phyloP scores from a whole-genome alignment of 2,888 invertebrate genomes.

The Scaptomyza caliginosa region DNA sequence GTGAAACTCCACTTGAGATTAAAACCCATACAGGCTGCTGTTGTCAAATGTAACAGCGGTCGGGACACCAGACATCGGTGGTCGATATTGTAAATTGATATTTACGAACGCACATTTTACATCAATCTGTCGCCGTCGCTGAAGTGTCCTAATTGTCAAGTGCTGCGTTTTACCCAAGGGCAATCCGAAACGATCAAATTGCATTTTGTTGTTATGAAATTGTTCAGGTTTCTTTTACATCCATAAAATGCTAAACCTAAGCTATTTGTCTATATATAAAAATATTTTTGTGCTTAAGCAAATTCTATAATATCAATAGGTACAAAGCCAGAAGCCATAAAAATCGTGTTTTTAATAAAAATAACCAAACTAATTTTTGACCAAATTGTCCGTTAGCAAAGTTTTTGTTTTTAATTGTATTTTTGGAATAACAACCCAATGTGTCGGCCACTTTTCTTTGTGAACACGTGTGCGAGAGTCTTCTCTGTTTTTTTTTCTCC shows the following conservation, averaged over 20 bases:
- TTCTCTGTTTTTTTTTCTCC: slow-evolving; percentile 21
- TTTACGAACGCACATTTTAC: slow-evolving; percentile 34
- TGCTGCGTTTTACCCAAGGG: slow-evolving; percentile 34
- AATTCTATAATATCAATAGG: slow-evolving; percentile 10
- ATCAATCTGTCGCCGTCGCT: slow-evolving; percentile 41
- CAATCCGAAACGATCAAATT: slow-evolving; percentile 34
- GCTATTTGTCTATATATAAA: slow-evolving; percentile 31
- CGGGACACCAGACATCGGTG: slow-evolving; percentile 37
- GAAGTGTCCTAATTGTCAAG: slow-evolving; percentile 32
- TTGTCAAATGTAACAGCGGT: slow-evolving; percentile 71
- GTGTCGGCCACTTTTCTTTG: slow-evolving; percentile 68
- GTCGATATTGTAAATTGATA: slow-evolving; percentile 37
- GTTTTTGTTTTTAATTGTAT: too few relatives aligned
- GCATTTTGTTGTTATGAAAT: slow-evolving; percentile 30
- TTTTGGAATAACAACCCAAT: slow-evolving; percentile 36
- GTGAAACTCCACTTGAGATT: slow-evolving; percentile 70
- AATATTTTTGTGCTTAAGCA: background rate
- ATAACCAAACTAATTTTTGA: slow-evolving; percentile 42
- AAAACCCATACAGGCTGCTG: slow-evolving; percentile 35
- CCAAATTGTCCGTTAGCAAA: slow-evolving; percentile 53
- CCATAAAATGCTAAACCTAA: slow-evolving; percentile 35
- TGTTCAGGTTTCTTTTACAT: slow-evolving; percentile 21
- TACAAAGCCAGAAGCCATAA: background rate
- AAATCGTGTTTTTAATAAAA: slow-evolving; percentile 20
- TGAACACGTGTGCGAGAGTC: slow-evolving; percentile 74